Evolutionary conservation across 2,113 vertebrate species (phyloP), one percentile per base, ranked within the genome.

Genomic region (Pelvicachromis taeniatus): DNA sequence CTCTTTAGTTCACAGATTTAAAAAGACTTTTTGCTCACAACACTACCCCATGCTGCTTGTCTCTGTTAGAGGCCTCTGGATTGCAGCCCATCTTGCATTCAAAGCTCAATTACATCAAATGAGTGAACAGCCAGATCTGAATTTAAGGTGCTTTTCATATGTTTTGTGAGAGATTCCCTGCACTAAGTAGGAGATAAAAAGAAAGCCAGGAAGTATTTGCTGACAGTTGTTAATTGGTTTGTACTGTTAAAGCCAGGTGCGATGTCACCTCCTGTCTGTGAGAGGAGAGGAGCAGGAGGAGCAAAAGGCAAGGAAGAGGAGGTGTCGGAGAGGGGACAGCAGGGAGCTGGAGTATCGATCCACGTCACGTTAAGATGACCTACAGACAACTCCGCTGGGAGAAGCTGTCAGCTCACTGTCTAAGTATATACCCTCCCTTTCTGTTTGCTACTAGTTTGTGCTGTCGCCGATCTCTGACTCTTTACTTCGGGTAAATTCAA

Each of bases 301-400:
- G 29, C 17, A 8, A 14, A 31, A 85, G 53, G 40, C 13, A 26
- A 77, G 45, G 78, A 56, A 17, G 80, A 81, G 50, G 29, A 85
- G 80, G 54, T 83, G 86, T 82, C 61, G 85, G 55, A 54, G 75
- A 78, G 73, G 73, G 13, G 80, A 80, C 85, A 83, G 77, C 31
- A 35, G 73, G 73, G 63, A 89, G 61, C 11, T 70, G 75, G 10
- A 5, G 56, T 84, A 93, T 93, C 68, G 87, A 92, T 90, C 82
- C 68, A 65, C 10, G 40, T 87, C 91, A 68, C 19, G 61, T 82
- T 63, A 59, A 59, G 83, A 81, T 79, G 84, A 90, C 88, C 89
- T 50, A 1, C 77, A 88, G 82, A 78, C 85, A 79, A 26, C 11
- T 77, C 82, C 19, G 1, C 59, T 5, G 83, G 80, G 85, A 88